A percentile compares a stretch with the other conserved stretches of the same genome.
These are phyloP conservation scores for Phodopus roborovskii DNA, from an alignment of 2,113 vertebrate species.

Conservation along the genomic window DNA sequence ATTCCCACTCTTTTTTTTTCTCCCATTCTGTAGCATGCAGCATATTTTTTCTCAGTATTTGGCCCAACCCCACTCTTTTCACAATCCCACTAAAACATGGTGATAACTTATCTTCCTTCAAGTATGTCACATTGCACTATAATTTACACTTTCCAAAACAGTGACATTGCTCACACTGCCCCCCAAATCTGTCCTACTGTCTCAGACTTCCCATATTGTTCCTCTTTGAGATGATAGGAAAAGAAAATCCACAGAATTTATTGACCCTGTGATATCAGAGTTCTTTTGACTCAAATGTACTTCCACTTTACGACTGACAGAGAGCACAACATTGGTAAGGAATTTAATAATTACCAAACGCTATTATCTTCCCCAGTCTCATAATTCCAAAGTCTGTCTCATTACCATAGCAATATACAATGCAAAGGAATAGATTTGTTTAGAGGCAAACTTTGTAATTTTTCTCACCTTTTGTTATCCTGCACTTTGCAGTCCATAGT, in stretches of 20 bases:
- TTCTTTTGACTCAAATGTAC: background rate
- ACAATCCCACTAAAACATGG: background rate
- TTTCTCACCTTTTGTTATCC: background rate
- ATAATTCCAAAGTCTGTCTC: background rate
- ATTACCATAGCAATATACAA: background rate
- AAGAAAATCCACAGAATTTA: background rate
- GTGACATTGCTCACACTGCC: background rate
- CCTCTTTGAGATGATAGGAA: background rate
- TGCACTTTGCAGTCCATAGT: background rate
- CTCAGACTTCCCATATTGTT: background rate
- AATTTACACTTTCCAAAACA: background rate
- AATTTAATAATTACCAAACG: background rate
- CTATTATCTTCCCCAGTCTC: background rate
- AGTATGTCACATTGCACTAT: background rate
- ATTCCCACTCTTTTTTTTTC: background rate
- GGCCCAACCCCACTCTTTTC: background rate
- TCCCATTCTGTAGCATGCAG: background rate
- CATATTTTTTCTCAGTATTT: background rate
- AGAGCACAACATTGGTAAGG: background rate
- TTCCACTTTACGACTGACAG: background rate
- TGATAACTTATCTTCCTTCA: background rate
- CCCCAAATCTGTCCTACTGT: background rate
- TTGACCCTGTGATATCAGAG: background rate
- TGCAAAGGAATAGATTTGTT: constrained; percentile 1
- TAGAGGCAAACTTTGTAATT: background rate